Evolutionary conservation across 2,888 invertebrate genomes (phyloP).

Genomic region (Caenorhabditis parvicauda): DNA sequence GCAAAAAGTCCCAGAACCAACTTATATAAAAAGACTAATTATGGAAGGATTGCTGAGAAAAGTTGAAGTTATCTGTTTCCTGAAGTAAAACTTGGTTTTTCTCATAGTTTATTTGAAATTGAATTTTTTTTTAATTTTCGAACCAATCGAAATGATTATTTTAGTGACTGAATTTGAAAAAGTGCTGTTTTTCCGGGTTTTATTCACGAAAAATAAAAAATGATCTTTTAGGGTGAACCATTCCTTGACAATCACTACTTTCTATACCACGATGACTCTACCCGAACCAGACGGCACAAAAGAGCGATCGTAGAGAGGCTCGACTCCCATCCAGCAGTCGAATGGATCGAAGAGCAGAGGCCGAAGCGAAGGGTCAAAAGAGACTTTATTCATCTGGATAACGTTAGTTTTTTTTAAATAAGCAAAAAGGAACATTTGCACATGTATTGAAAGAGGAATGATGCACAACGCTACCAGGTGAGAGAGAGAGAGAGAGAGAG

Average conservation of each 20-base stretch:
- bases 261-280: constrained; percentile 45
- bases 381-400: constrained; percentile 46
- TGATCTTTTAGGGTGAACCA: constrained; percentile 43
- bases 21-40: too few species aligned
- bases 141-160: too few species aligned
- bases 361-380: constrained; percentile 50
- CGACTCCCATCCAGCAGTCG: constrained; percentile 46
- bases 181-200: too few species aligned
- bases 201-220: too few species aligned
- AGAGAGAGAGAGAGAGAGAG: background rate
- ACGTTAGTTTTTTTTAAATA: constrained; percentile 10
- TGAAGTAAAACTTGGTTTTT: too few species aligned
- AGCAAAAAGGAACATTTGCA: background rate
- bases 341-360: constrained; percentile 42
- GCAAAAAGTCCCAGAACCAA: too few species aligned
- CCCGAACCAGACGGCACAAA: constrained; percentile 39
- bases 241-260: constrained; percentile 60
- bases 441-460: background rate
- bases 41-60: too few species aligned
- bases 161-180: too few species aligned
- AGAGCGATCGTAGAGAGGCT: constrained; percentile 35
- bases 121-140: too few species aligned
- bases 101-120: too few species aligned
- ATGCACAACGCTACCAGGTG: background rate
- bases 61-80: too few species aligned